Evolutionary conservation across 2,113 vertebrate genomes (phyloP).

Genomic region (Entelurus aequoreus): DNA sequence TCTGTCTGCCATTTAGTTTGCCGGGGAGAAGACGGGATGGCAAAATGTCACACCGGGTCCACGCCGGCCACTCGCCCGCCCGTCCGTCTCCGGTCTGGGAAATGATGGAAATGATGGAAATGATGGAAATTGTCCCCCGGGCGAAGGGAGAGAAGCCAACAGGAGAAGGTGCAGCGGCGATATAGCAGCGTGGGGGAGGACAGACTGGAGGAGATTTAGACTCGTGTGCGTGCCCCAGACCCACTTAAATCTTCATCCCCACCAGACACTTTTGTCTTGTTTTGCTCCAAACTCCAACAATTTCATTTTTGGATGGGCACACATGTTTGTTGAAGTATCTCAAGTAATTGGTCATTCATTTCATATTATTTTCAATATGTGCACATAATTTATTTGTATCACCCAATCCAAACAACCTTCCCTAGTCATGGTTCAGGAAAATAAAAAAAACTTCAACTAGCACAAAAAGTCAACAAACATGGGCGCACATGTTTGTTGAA

Average conservation of each 20-base stretch:
- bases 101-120: conserved; percentile 32
- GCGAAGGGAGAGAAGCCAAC: conserved; percentile 19
- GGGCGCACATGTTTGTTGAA: no score
- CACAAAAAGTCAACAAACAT: no score
- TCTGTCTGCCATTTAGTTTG: conserved; percentile 45
- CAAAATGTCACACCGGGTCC: conserved; percentile 45
- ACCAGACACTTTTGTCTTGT: conserved; percentile 40
- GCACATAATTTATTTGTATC: no score
- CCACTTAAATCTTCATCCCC: conserved; percentile 27
- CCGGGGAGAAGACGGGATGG: neutral
- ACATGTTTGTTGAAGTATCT: no score
- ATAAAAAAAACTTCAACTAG: no score
- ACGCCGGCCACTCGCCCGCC: conserved; percentile 19
- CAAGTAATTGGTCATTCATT: no score
- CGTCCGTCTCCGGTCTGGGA: conserved; percentile 17
- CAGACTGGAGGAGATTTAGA: conserved; percentile 30
- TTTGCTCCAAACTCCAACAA: no score
- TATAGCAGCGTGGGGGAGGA: conserved; percentile 3
- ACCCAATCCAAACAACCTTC: no score
- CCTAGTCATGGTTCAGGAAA: no score
- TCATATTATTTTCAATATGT: no score
- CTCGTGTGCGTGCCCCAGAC: conserved; percentile 16
- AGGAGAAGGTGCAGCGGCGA: neutral
- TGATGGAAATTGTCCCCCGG: conserved; percentile 17
- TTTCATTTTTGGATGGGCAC: no score